Evolutionary conservation across 2,888 invertebrate species (phyloP), one percentile per base, ranked within the genome.

Genomic region (Apamea monoglypha): DNA sequence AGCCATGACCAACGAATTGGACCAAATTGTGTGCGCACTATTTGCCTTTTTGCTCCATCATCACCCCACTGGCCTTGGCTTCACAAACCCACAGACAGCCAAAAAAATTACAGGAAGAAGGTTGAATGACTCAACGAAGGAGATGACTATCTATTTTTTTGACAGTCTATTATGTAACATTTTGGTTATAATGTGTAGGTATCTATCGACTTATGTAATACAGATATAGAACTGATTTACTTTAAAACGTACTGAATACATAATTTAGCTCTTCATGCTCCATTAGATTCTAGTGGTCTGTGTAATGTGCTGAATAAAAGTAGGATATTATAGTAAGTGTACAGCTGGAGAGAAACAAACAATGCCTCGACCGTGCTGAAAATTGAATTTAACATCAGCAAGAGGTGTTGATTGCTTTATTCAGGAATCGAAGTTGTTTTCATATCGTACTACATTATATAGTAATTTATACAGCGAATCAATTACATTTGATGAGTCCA

Each of bases 41-140:
- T 85, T 59, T 81, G 16, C 78, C 68, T 81, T 89, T 90, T 89
- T 88, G 90, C 89, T 82, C 78, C 80, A 88, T 89, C 88, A 91
- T 87, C 88, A 85, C 81, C 87, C 79, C 80, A 81, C 67, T 90
- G 91, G 88, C 92, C 91, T 91, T 91, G 91, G 87, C 83, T 87
- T 80, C 75, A 82, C 80, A 82, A 88, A 85, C 83, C 74, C 66
- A 78, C 82, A 61, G 79, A 78, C 83, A 83, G 84, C 83, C 72
- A 84, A 88, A 87, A 89, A 90, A 88, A 76, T n/a, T 79, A 77
- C 80, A 80, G 85, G 84, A 86, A 90, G 87, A 88, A 88, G 89
- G 83, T 77, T 77, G 76, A 89, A 87, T 91, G 90, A 89, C 87
- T 90, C 88, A 84, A 82, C 90, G 72, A 81, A 81, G 75, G 75